Percentiles rank a stretch among this genome's conserved stretches.
Evolutionary conservation across 1,140 invertebrate genomes (phyloP).

Genomic region (Drosophila ercepeae): DNA sequence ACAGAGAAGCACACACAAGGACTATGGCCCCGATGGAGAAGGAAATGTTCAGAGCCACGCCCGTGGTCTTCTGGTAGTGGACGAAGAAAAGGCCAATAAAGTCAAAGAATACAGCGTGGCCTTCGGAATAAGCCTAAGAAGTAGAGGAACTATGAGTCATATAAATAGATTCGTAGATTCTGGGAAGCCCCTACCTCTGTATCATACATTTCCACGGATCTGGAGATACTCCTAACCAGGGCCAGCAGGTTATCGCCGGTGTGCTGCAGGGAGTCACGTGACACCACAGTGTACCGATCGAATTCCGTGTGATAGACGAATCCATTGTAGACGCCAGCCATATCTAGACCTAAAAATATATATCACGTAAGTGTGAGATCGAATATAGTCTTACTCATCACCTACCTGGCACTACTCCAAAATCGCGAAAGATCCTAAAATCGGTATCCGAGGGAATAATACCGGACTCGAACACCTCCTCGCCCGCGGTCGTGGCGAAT

Average conservation of each 20-base stretch:
- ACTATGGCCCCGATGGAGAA: conserved; percentile 83
- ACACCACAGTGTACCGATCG: conserved; percentile 90
- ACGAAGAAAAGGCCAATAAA: conserved; percentile 89
- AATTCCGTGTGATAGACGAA: conserved; percentile 96
- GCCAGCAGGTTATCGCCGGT: conserved; percentile 91
- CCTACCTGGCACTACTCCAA: conserved; percentile 85
- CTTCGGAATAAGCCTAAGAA: conserved; percentile 61
- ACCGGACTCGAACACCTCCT: conserved; percentile 93
- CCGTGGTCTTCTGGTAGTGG: conserved; percentile 85
- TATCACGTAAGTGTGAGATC: no score
- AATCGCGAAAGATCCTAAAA: conserved; percentile 91
- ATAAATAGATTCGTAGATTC: not conserved
- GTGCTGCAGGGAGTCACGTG: conserved; percentile 91
- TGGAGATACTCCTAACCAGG: conserved; percentile 87
- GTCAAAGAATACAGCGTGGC: conserved; percentile 91
- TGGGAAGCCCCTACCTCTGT: conserved; percentile 39
- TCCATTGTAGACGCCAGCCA: conserved; percentile 96
- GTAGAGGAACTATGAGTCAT: not conserved
- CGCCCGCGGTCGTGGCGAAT: conserved; percentile 91
- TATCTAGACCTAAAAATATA: conserved; percentile 87
- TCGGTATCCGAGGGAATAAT: conserved; percentile 95
- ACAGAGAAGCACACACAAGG: conserved; percentile 83
- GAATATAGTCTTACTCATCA: no score
- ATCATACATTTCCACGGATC: conserved; percentile 86
- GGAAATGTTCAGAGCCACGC: conserved; percentile 85